phyloP scores from a whole-genome alignment of 2,113 vertebrate genomes.

The Nestor notabilis region DNA sequence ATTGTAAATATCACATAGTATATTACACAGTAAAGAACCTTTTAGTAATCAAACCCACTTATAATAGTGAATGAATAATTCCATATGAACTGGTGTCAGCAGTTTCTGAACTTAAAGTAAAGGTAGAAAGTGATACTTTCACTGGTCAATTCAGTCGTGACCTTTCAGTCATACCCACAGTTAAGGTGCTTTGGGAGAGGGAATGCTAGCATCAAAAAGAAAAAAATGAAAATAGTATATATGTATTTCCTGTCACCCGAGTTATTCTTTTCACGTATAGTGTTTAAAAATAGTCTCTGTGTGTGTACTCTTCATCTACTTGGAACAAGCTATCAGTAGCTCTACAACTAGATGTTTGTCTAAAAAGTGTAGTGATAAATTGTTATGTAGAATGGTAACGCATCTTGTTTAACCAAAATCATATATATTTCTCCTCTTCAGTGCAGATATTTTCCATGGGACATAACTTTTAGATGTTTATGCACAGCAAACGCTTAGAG shows the following conservation, averaged over 20 bases:
- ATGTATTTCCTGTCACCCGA: neutral
- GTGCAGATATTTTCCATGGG: neutral
- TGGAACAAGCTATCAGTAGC: neutral
- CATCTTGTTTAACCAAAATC: neutral
- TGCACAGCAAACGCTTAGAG: neutral
- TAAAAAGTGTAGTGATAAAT: neutral
- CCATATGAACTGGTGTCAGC: neutral
- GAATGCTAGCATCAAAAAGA: neutral
- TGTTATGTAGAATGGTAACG: neutral
- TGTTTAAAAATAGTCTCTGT: neutral
- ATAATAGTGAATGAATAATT: neutral
- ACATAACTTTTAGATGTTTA: accelerated
- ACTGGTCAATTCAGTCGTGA: neutral
- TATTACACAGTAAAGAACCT: neutral
- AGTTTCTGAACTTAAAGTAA: neutral
- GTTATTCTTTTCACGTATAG: neutral
- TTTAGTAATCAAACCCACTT: neutral
- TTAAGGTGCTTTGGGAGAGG: neutral
- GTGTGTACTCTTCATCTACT: neutral
- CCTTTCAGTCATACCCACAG: neutral
- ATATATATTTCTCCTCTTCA: neutral
- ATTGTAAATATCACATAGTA: neutral
- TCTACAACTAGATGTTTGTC: neutral
- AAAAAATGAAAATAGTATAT: neutral
- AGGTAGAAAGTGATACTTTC: neutral